Percentiles rank a stretch among this genome's conserved stretches.
Evolutionary conservation across 2,888 invertebrate species (phyloP).

Genomic region (Bugula neritina): DNA sequence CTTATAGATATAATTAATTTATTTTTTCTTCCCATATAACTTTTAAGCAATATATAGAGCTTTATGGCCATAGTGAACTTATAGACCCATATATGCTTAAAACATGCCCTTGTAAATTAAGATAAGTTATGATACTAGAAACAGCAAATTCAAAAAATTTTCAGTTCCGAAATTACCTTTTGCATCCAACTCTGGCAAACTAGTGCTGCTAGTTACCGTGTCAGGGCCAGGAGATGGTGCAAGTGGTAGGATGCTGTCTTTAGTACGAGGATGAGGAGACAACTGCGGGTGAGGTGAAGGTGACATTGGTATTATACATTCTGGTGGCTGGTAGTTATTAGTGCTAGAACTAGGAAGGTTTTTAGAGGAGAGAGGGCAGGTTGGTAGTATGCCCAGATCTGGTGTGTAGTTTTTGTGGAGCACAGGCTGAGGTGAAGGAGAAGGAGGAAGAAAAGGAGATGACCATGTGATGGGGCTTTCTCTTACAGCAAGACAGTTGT

Average conservation of each 20-base stretch:
- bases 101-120: no score
- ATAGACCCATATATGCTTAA: no score
- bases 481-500: constrained; percentile 9
- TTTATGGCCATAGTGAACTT: no score
- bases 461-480: constrained; percentile 3
- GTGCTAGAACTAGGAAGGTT: not conserved
- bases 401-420: not conserved
- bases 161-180: no score
- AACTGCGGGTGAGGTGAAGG: not conserved
- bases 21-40: no score
- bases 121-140: no score
- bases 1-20: no score
- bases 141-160: no score
- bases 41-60: no score
- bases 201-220: not conserved
- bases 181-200: not conserved
- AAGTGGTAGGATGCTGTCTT: not conserved
- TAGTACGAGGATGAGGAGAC: not conserved
- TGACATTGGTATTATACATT: constrained; percentile 4
- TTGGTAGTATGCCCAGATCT: constrained; percentile 13
- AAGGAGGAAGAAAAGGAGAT: not conserved
- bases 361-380: not conserved
- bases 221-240: not conserved
- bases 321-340: not conserved
- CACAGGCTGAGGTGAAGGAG: not conserved